phyloP scores from a whole-genome alignment of 35 echinoderm and acorn worm genomes.

The Strongylocentrotus purpuratus region DNA sequence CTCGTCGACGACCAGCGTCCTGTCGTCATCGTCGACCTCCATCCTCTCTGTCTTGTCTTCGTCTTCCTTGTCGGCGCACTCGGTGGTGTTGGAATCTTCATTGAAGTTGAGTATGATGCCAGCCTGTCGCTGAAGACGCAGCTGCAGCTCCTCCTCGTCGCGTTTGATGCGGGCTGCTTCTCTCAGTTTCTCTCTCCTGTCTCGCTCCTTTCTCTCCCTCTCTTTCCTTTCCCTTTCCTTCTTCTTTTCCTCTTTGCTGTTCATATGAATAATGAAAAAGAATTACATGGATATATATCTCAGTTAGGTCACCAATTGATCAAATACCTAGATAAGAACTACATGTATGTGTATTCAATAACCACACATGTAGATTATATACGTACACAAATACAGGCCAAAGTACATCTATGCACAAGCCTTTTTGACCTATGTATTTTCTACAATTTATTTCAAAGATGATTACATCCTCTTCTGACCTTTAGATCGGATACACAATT shows the following conservation, averaged over 20 bases:
- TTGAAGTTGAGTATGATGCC: not conserved
- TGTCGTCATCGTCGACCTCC: constrained; percentile 1
- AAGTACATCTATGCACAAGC: not conserved
- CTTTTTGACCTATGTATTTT: not conserved
- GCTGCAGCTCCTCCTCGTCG: not conserved
- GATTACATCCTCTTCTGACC: no score
- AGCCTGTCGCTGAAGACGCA: not conserved
- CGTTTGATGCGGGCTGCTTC: constrained; percentile 33
- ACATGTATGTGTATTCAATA: not conserved
- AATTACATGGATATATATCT: not conserved
- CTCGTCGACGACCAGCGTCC: constrained; percentile 13
- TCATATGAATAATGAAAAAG: not conserved
- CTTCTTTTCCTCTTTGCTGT: constrained; percentile 48
- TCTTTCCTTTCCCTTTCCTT: constrained; percentile 36
- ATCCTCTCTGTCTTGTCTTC: constrained; percentile 16
- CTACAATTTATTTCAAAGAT: not conserved
- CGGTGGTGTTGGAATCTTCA: not conserved
- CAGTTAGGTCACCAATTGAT: not conserved
- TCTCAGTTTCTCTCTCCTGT: constrained; percentile 20
- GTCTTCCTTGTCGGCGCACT: not conserved
- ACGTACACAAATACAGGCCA: not conserved
- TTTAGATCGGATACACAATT: not conserved
- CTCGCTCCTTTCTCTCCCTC: constrained; percentile 41
- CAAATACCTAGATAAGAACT: not conserved
- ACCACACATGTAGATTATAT: not conserved